Base-by-base conservation (phyloP, 2,888 invertebrate species). In the Eretmocerus hayati region DNA sequence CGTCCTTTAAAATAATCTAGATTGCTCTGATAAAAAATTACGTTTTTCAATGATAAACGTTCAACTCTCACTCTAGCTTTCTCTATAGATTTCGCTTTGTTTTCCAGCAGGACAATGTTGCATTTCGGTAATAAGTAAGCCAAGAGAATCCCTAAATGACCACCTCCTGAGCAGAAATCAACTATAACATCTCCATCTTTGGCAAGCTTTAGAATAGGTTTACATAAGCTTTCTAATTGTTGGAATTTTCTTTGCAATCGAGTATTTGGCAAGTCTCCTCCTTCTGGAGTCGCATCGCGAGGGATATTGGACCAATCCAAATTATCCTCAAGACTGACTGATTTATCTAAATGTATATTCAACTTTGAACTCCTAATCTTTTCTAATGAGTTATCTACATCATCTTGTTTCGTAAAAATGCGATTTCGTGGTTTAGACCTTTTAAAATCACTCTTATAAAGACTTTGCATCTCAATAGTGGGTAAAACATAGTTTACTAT, bases 161-260 rank as follows among this genome's bases (percentile, higher is more conserved):
- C 95, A 60, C 91, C 87, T 2, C 95, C 95, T 62, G 91, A 87
- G 68, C 95, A 95, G 72, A 95, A 95, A 69, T 96, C 95, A 1
- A 95, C 88, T 58, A 95, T 87, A 15, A 78, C 72, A 60, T 88
- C 80, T 0, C 81, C 80, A 1, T 77, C 68, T 59, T 76, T 76
- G 0, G 87, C 85, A 48, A 92, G 72, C 46, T 79, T 77, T n/a
- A 85, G 66, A 0, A 87, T 85, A 23, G 90, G 85, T 61, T 83
- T 80, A 16, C 83, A 82, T 58, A 95, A 74, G 68, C 88, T 93
- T 70, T 91, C 87, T 32, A 95, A 68, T 65, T 95, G 95, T 58
- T 91, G 83, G 30, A 85, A 83, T 74, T 95, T 95, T 42, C 90
- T 77, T 16, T 75, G 72, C 8, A 86, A 75, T 48, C 94, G 80